Evolutionary conservation across 2,797 vertebrate genomes (phyloP).

Genomic region (Microcaecilia unicolor): DNA sequence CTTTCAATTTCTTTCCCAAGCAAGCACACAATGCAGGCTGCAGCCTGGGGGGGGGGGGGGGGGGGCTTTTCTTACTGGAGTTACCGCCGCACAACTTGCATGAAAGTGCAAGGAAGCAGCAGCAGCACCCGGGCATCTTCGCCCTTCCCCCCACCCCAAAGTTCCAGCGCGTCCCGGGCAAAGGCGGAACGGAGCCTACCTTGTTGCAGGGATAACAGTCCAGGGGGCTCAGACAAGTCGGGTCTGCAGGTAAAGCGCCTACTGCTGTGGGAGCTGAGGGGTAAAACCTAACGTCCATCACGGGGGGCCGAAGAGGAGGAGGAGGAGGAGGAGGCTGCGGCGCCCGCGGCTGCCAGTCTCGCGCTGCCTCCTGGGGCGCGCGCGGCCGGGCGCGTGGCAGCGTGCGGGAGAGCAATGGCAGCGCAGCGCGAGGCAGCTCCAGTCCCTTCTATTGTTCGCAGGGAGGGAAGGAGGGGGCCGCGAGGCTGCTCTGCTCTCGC

Average conservation of each 20-base stretch:
- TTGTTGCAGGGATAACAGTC: slow-evolving; percentile 97
- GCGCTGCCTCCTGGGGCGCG: too few species aligned
- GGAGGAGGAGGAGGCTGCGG: too few species aligned
- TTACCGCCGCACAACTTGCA: too few species aligned
- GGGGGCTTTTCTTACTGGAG: too few species aligned
- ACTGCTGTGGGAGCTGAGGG: slow-evolving; percentile 88
- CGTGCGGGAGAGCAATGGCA: slow-evolving; percentile 7
- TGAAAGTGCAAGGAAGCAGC: not conserved
- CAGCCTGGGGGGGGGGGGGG: not conserved
- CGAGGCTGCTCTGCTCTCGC: not conserved
- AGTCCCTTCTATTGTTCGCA: slow-evolving; percentile 16
- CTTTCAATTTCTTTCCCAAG: too few species aligned
- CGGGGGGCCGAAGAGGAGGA: slow-evolving; percentile 43
- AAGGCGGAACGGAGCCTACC: slow-evolving; percentile 73
- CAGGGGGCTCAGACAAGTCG: slow-evolving; percentile 80
- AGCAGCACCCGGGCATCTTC: not conserved
- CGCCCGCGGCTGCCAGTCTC: too few species aligned
- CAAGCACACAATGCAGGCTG: too few species aligned
- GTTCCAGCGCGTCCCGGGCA: too few species aligned
- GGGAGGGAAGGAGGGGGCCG: not conserved
- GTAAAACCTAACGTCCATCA: slow-evolving; percentile 98
- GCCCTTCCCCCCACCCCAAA: not conserved
- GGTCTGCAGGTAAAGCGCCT: slow-evolving; percentile 85
- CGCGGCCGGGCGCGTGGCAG: too few species aligned
- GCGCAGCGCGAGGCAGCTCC: too few species aligned